Evolutionary conservation across 2,113 vertebrate genomes (phyloP), one percentile per base, ranked within the genome.

Genomic region (Mola mola): DNA sequence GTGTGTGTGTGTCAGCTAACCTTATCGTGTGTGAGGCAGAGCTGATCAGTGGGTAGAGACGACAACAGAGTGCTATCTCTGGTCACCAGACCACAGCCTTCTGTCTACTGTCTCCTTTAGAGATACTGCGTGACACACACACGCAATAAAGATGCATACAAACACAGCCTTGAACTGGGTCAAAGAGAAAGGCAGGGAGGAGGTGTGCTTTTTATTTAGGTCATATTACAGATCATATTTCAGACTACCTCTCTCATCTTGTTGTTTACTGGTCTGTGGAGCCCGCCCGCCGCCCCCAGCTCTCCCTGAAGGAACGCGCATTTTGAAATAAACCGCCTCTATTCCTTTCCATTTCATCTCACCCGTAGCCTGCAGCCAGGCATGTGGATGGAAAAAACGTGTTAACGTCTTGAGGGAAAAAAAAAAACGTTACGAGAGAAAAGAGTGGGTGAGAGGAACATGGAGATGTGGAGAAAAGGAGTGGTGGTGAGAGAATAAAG

Each of bases 331-430:
- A 75, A 42, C 67, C 6, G 36, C 65, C 66, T 68, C 69, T 44
- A 58, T 66, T 72, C 52, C 57, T 65, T 75, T 83, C 62, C 66
- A 58, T 86, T 75, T 82, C 76, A 87, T 73, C 81, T 84, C 79
- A 72, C 42, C 49, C 56, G 1, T 46, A 69, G 68, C 80, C 86
- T 46, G 79, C 76, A 83, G 81, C 66, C 44, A 57, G 60, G 59
- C 87, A 89, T 82, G 89, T 89, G 89, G 78, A 82, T 20, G 56
- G 78, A 64, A 79, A 56, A 71, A 85, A 89, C 65, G 69, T 83
- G 87, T 65, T 58, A 82, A 83, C 22, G 56, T 82, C 79, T 82
- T 21, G 13, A 52, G 57, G 66, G 21, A 34, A 71, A 70, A 72
- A 6, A 51, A 42, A 59, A 53, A 43, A 47, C 3, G 10, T n/a